A percentile compares a stretch with the other conserved stretches of the same genome.
Conservation (phyloP, 2,113 vertebrate genomes). For the Pseudopodoces humilis region DNA sequence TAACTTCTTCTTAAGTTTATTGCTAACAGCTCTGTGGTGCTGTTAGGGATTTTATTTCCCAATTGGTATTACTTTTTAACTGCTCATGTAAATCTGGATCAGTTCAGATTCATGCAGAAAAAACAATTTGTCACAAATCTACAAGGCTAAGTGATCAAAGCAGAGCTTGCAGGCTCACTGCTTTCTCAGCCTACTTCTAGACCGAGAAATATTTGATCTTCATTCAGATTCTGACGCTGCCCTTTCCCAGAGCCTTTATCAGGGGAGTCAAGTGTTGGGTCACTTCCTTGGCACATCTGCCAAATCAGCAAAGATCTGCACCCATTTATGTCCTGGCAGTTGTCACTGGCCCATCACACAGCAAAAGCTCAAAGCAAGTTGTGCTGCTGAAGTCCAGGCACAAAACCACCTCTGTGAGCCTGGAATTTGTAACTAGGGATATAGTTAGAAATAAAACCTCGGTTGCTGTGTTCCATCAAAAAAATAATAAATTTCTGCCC, state of each 20-base stretch:
- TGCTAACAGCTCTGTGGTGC: background rate
- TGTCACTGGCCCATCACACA: background rate
- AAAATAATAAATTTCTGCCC: fast-evolving
- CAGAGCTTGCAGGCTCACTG: background rate
- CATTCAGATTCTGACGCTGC: background rate
- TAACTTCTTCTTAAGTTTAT: constrained; percentile 36
- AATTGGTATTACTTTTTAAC: constrained; percentile 30
- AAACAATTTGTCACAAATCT: constrained; percentile 40
- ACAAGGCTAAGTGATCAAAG: constrained; percentile 47
- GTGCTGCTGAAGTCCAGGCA: background rate
- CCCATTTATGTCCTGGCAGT: background rate
- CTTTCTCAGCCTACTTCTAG: background rate
- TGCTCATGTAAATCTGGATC: constrained; percentile 57
- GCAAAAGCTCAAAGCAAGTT: background rate
- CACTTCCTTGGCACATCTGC: background rate
- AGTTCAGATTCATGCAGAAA: constrained; percentile 35
- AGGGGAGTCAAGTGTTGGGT: background rate
- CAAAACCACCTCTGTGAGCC: background rate
- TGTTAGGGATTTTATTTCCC: constrained; percentile 12
- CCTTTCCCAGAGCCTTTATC: background rate
- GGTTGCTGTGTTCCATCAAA: background rate
- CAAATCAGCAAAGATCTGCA: background rate
- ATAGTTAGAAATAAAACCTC: background rate
- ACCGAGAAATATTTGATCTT: background rate
- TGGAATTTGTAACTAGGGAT: background rate